These are phyloP conservation scores for Leptinotarsa lineolata DNA, from an alignment of 1,140 invertebrate species.

Conservation along the genomic window DNA sequence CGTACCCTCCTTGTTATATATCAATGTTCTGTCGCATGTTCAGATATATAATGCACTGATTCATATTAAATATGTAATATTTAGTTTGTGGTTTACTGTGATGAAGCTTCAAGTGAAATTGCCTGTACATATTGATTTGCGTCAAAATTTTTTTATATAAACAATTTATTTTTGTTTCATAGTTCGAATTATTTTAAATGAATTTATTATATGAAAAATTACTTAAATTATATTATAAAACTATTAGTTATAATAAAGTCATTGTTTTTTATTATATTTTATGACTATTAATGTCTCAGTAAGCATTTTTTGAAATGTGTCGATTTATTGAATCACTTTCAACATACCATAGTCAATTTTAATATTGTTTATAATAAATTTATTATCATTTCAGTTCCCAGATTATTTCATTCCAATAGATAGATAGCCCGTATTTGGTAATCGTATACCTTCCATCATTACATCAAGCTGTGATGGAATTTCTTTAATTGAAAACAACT, in stretches of 20 bases:
- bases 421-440: neutral
- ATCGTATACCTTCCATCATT: too few relatives aligned
- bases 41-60: conserved; percentile 55
- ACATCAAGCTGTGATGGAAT: too few relatives aligned
- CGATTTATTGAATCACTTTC: conserved; percentile 45
- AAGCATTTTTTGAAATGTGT: conserved; percentile 36
- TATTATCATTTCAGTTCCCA: conserved; percentile 22
- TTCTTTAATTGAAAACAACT: too few relatives aligned
- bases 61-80: conserved; percentile 55
- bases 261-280: conserved; percentile 48
- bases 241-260: conserved; percentile 48
- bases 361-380: conserved; percentile 54
- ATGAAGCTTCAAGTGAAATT: conserved; percentile 55
- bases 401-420: neutral
- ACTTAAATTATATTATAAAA: conserved; percentile 53
- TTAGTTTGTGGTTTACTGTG: conserved; percentile 57
- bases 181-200: conserved; percentile 49
- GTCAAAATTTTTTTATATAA: conserved; percentile 45
- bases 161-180: conserved; percentile 44
- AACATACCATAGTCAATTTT: conserved; percentile 52
- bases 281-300: conserved; percentile 40
- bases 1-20: conserved; percentile 46
- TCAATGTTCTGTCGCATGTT: conserved; percentile 54
- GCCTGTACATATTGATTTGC: conserved; percentile 50
- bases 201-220: conserved; percentile 48